Evolutionary conservation across 1,140 invertebrate species (phyloP).

Genomic region (Platorchestia sp.): DNA sequence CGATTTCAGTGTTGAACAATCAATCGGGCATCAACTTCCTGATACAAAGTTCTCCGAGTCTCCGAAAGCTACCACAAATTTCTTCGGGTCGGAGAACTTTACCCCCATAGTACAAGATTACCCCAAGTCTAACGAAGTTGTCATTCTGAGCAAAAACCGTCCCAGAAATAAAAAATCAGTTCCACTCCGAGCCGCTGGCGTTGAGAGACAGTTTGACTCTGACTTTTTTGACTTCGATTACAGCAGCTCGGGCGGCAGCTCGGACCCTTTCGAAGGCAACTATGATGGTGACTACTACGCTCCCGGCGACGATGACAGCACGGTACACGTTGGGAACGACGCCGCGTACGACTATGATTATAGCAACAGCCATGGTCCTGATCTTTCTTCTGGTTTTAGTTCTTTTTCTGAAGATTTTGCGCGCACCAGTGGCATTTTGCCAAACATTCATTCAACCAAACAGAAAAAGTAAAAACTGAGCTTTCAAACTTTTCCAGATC

Average conservation of each 20-base stretch:
- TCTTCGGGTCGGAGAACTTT: background rate
- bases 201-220: background rate
- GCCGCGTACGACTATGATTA: slow-evolving; percentile 10
- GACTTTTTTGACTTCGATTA: background rate
- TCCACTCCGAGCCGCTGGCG: background rate
- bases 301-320: background rate
- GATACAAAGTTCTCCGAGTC: background rate
- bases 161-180: background rate
- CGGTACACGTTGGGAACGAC: background rate
- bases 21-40: background rate
- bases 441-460: background rate
- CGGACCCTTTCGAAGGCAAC: background rate
- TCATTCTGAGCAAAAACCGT: background rate
- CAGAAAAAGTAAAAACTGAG: background rate
- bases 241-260: background rate
- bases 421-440: background rate
- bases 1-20: background rate
- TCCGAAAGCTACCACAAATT: background rate
- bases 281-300: slow-evolving; percentile 21
- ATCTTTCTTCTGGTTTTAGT: background rate
- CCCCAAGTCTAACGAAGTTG: background rate
- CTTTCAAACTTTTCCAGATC: background rate
- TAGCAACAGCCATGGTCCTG: slow-evolving; percentile 9
- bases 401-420: background rate
- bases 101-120: background rate